Percentiles rank a stretch among this genome's conserved stretches.
phyloP scores from a whole-genome alignment of 2,888 invertebrate genomes.

The Eubasilissa splendida region DNA sequence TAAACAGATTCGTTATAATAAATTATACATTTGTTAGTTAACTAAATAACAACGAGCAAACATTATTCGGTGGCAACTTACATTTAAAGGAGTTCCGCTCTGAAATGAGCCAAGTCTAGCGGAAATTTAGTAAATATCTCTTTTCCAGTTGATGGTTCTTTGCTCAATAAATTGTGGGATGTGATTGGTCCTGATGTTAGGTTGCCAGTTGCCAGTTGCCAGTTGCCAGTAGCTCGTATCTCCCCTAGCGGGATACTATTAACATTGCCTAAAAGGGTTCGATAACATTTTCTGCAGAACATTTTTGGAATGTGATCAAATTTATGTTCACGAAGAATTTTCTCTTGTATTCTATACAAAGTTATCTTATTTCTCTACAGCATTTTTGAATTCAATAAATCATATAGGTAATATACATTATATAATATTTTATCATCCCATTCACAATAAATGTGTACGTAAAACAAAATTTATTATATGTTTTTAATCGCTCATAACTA shows the following conservation, averaged over 20 bases:
- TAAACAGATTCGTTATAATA: constrained; percentile 4
- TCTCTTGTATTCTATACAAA: no score
- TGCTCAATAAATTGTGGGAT: constrained; percentile 18
- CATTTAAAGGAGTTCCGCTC: constrained; percentile 23
- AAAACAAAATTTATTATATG: no score
- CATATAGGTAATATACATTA: no score
- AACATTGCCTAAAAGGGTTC: no score
- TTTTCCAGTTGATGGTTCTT: constrained; percentile 24
- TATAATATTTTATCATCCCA: no score
- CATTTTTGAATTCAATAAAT: no score
- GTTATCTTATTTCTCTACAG: no score
- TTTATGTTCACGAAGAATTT: no score
- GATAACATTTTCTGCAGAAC: not conserved
- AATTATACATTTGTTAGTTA: constrained; percentile 22
- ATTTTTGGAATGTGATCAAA: not conserved
- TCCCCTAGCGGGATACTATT: not conserved
- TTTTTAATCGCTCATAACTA: no score
- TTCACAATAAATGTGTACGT: no score
- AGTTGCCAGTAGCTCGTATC: not conserved
- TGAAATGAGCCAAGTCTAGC: constrained; percentile 19
- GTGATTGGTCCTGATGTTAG: constrained; percentile 7
- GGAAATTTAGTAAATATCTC: constrained; percentile 32
- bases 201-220: not conserved
- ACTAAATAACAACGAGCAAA: constrained; percentile 9
- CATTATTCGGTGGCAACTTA: constrained; percentile 22